Evolutionary conservation across 2,113 vertebrate genomes (phyloP).

Genomic region (Epinephelus cyanopodus): DNA sequence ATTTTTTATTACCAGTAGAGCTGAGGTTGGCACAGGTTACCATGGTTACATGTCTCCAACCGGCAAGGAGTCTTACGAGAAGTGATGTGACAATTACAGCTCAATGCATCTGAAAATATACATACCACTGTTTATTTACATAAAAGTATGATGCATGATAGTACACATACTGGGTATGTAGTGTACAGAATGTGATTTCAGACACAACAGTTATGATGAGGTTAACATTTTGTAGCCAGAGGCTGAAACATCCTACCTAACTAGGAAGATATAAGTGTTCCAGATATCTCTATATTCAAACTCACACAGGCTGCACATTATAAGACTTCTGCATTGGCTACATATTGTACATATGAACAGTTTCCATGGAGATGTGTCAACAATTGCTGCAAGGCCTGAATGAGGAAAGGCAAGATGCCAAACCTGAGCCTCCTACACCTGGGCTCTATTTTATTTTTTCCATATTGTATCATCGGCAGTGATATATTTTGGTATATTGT

Average conservation of each 20-base stretch:
- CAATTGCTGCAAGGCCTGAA: constrained; percentile 60
- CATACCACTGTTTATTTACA: no score
- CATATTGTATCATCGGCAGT: constrained; percentile 22
- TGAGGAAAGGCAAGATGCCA: constrained; percentile 57
- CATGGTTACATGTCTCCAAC: no score
- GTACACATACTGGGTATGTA: no score
- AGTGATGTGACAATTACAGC: no score
- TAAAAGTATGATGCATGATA: no score
- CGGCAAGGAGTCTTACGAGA: no score
- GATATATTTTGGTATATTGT: constrained; percentile 30
- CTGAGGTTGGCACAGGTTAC: no score
- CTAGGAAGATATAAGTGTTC: neutral
- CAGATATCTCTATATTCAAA: constrained; percentile 39
- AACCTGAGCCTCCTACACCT: constrained; percentile 55
- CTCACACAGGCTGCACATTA: constrained; percentile 1
- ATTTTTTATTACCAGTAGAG: no score
- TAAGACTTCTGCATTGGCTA: constrained; percentile 24
- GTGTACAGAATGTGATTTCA: no score
- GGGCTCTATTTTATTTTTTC: neutral
- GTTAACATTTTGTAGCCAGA: constrained; percentile 19
- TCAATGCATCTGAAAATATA: no score
- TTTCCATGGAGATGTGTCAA: constrained; percentile 77
- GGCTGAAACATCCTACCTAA: constrained; percentile 16
- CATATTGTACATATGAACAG: constrained; percentile 46
- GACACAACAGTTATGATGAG: neutral